Evolutionary conservation across 2,113 vertebrate species (phyloP).

Genomic region (Phycodurus eques): DNA sequence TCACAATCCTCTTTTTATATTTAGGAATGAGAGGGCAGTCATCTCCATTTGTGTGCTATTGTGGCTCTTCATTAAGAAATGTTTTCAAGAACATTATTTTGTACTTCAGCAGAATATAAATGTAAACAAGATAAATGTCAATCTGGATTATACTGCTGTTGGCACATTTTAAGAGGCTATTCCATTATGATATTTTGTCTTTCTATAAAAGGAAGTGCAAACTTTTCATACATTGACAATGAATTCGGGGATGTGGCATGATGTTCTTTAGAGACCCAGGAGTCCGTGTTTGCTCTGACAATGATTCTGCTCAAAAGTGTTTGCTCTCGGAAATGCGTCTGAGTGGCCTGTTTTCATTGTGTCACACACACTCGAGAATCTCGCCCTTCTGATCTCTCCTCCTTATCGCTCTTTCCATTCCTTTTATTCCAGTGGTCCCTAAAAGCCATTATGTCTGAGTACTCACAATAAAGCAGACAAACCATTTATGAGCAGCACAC

Average conservation of each 20-base stretch:
- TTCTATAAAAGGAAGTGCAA: background rate
- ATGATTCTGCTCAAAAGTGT: slow-evolving; percentile 44
- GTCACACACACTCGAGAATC: slow-evolving; percentile 40
- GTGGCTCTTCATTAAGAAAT: slow-evolving; percentile 1
- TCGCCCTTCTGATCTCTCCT: slow-evolving; percentile 3
- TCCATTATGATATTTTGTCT: slow-evolving; percentile 3
- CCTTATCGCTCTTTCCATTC: slow-evolving; percentile 26
- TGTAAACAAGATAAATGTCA: background rate
- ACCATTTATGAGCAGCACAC: slow-evolving; percentile 10
- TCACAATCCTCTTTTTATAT: slow-evolving; percentile 22
- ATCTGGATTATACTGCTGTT: background rate
- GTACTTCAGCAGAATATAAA: background rate
- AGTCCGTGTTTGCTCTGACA: slow-evolving; percentile 43
- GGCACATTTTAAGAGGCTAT: background rate
- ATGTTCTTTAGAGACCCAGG: slow-evolving; percentile 28
- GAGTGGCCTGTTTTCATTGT: slow-evolving; percentile 53
- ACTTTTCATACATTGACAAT: slow-evolving; percentile 9
- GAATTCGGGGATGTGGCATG: slow-evolving; percentile 20
- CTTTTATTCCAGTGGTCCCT: slow-evolving; percentile 44
- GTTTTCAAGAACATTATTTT: slow-evolving; percentile 8
- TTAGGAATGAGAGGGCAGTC: slow-evolving; percentile 28
- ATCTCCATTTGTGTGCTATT: slow-evolving; percentile 16
- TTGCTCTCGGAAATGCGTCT: slow-evolving; percentile 51
- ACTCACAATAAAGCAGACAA: slow-evolving; percentile 20
- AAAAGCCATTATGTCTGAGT: slow-evolving; percentile 53